phyloP scores from a whole-genome alignment of 2,797 vertebrate genomes.

The Pristis pectinata region DNA sequence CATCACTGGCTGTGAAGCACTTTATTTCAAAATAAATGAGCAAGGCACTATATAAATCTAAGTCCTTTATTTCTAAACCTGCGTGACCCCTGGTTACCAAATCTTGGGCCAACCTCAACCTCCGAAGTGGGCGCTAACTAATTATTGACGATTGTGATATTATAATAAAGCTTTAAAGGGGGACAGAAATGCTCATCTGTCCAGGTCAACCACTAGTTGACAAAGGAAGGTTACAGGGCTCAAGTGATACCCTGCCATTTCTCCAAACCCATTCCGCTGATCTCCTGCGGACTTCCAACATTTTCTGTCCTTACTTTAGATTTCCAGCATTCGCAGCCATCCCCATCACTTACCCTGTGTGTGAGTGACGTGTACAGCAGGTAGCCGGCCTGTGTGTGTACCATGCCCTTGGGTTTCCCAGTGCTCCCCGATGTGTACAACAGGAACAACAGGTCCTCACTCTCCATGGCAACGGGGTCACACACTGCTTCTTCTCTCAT shows the following conservation, averaged over 20 bases:
- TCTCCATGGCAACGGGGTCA: slow-evolving; percentile 39
- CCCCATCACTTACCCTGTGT: slow-evolving; percentile 42
- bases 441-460: slow-evolving; percentile 55
- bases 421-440: slow-evolving; percentile 58
- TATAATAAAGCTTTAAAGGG: not conserved
- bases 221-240: not conserved
- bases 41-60: too few species aligned
- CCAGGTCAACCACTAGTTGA: not conserved
- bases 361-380: slow-evolving; percentile 54
- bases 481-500: slow-evolving; percentile 47
- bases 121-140: not conserved
- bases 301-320: not conserved
- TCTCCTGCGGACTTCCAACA: not conserved
- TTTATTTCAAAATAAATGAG: not conserved
- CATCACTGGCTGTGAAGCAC: not conserved
- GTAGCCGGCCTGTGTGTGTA: slow-evolving; percentile 57
- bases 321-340: not conserved
- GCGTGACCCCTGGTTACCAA: not conserved
- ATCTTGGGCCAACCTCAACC: too few species aligned
- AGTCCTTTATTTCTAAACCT: not conserved
- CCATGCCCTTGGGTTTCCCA: slow-evolving; percentile 55
- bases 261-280: not conserved
- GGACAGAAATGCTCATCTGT: not conserved
- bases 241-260: not conserved
- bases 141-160: not conserved